These are phyloP conservation scores for Silurus meridionalis DNA, from an alignment of 2,113 vertebrate genomes.

Conservation along the genomic window DNA sequence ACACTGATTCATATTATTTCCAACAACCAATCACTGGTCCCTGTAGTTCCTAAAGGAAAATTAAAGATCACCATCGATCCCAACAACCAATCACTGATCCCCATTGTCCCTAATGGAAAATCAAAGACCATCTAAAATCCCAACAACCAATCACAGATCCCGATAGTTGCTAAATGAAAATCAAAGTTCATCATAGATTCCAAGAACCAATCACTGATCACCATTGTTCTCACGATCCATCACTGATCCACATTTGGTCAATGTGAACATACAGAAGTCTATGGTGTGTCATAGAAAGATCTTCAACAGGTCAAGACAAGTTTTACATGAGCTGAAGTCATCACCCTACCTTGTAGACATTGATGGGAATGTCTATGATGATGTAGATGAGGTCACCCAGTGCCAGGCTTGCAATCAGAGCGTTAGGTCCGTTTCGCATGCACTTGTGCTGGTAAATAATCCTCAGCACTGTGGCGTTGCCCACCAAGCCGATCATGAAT, in stretches of 20 bases:
- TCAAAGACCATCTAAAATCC: too few species aligned
- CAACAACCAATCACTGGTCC: background rate
- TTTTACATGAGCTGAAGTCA: background rate
- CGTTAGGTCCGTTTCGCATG: conserved; percentile 98
- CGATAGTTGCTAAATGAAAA: too few species aligned
- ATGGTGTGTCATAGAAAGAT: background rate
- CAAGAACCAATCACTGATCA: background rate
- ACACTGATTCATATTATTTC: background rate
- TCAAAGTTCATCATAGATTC: background rate
- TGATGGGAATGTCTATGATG: conserved; percentile 89
- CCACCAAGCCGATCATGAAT: conserved; percentile 93
- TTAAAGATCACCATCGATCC: background rate
- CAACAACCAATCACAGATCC: background rate
- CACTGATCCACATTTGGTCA: background rate
- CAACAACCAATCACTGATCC: background rate
- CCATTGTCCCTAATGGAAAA: background rate
- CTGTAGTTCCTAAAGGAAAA: background rate
- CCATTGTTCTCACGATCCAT: background rate
- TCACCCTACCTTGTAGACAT: conserved; percentile 86
- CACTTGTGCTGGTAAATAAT: conserved; percentile 99
- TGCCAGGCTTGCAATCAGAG: conserved; percentile 94
- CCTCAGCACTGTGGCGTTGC: conserved; percentile 91
- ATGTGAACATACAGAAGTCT: background rate
- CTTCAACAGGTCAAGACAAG: background rate
- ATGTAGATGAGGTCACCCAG: conserved; percentile 97